Percentiles rank a stretch among this genome's conserved stretches.
Conservation (phyloP, 2,888 invertebrate species). For the Meiosimyza decipiens region DNA sequence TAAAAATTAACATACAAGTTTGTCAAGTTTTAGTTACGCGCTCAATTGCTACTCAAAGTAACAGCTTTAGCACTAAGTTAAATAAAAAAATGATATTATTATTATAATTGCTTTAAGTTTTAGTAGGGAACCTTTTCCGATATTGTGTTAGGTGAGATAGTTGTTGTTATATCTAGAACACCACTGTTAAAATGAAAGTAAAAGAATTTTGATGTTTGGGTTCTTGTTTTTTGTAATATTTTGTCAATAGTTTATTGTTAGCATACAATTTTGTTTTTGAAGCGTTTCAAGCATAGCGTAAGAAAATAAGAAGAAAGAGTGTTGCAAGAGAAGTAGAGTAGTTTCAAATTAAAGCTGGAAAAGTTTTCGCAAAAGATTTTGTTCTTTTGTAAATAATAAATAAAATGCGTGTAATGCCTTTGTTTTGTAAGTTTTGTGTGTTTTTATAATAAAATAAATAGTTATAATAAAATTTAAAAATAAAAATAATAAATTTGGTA, state of each 20-base stretch:
- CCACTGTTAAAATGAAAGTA: slow-evolving; percentile 55
- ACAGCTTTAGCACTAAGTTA: no score
- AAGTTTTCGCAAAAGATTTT: slow-evolving; percentile 3
- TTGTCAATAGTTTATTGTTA: no score
- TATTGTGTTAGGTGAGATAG: slow-evolving; percentile 54
- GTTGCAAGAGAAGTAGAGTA: slow-evolving; percentile 1
- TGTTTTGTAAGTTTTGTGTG: slow-evolving; percentile 17
- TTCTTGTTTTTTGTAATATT: no score
- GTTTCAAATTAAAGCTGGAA: slow-evolving; percentile 8
- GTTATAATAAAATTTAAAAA: slow-evolving; percentile 17
- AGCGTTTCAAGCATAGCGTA: slow-evolving; percentile 6
- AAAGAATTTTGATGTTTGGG: neutral
- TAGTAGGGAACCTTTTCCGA: slow-evolving; percentile 57
- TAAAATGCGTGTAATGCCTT: slow-evolving; percentile 23
- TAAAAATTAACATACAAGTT: no score
- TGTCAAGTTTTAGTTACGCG: no score
- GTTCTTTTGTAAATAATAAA: slow-evolving; percentile 12
- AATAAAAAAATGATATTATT: no score
- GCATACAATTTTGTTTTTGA: neutral
- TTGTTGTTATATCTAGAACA: slow-evolving; percentile 53
- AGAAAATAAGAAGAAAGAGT: slow-evolving; percentile 1
- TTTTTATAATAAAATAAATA: slow-evolving; percentile 24
- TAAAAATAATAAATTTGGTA: neutral
- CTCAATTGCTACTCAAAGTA: no score
- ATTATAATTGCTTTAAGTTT: neutral